Percentiles rank a stretch among this genome's conserved stretches.
phyloP scores from a whole-genome alignment of 2,888 invertebrate species.

The Lypha dubia region DNA sequence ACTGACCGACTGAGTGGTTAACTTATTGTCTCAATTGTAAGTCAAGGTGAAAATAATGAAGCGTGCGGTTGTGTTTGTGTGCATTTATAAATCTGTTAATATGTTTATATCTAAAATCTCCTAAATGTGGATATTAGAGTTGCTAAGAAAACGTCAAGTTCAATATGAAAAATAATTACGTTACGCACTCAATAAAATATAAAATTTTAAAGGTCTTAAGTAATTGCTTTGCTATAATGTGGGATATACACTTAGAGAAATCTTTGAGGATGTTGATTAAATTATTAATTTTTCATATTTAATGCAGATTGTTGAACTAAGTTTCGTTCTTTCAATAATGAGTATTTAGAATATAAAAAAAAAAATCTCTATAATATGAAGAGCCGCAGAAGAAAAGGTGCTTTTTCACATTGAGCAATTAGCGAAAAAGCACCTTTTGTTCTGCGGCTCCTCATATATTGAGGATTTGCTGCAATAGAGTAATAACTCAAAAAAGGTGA shows the following conservation, averaged over 20 bases:
- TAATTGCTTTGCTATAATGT: neutral
- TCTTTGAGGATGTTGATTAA: neutral
- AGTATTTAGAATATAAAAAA: no score
- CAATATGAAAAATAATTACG: constrained; percentile 57
- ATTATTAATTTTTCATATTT: no score
- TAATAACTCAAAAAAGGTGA: no score
- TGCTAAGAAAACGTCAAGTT: constrained; percentile 62
- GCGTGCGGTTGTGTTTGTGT: neutral
- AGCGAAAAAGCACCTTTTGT: no score
- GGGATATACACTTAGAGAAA: neutral
- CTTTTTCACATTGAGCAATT: no score
- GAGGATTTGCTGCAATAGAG: no score
- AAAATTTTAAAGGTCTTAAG: neutral
- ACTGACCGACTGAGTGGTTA: constrained; percentile 31
- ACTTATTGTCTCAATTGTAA: constrained; percentile 59
- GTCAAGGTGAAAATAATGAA: constrained; percentile 59
- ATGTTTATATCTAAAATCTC: constrained; percentile 15
- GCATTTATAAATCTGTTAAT: constrained; percentile 16
- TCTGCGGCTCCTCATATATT: no score
- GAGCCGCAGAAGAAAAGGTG: no score
- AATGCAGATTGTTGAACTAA: no score
- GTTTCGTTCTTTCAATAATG: no score
- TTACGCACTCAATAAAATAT: constrained; percentile 47
- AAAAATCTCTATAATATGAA: no score
- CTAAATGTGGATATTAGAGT: constrained; percentile 41